phyloP scores from a whole-genome alignment of 2,113 vertebrate genomes.

The Bubalus kerabau region DNA sequence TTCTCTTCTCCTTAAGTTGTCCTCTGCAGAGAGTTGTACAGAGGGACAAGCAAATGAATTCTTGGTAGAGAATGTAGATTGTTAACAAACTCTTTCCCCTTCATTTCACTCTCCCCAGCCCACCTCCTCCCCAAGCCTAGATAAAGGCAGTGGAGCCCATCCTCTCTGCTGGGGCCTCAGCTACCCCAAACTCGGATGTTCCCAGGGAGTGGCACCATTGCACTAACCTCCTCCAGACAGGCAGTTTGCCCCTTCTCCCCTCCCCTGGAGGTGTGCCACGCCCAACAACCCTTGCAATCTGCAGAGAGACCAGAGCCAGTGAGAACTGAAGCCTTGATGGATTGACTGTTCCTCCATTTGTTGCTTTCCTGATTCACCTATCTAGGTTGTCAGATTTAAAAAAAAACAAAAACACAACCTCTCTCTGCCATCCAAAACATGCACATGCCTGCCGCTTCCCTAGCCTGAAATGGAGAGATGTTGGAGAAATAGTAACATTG shows the following conservation, averaged over 20 bases:
- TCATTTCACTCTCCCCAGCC: background rate
- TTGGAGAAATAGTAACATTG: slow-evolving; percentile 30
- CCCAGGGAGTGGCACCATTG: slow-evolving; percentile 2
- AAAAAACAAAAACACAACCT: background rate
- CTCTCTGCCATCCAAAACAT: slow-evolving; percentile 17
- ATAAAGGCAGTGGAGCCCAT: background rate
- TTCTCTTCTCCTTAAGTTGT: slow-evolving; percentile 13
- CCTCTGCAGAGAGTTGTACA: background rate
- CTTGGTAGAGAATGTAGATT: background rate
- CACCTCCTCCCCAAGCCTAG: background rate
- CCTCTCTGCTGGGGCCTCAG: background rate
- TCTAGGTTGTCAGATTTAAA: background rate
- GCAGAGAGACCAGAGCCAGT: slow-evolving; percentile 37
- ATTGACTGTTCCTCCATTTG: background rate
- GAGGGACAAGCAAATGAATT: background rate
- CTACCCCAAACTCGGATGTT: background rate
- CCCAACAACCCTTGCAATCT: slow-evolving; percentile 45
- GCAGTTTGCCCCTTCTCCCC: slow-evolving; percentile 15
- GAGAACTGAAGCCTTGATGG: background rate
- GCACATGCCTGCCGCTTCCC: background rate
- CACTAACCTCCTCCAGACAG: slow-evolving; percentile 45
- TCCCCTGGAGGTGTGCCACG: slow-evolving; percentile 42
- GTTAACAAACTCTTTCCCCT: background rate
- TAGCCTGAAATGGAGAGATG: slow-evolving; percentile 14
- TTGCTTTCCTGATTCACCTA: slow-evolving; percentile 31